Evolutionary conservation across 2,888 invertebrate genomes (phyloP).

Genomic region (Troides oblongomaculatus): DNA sequence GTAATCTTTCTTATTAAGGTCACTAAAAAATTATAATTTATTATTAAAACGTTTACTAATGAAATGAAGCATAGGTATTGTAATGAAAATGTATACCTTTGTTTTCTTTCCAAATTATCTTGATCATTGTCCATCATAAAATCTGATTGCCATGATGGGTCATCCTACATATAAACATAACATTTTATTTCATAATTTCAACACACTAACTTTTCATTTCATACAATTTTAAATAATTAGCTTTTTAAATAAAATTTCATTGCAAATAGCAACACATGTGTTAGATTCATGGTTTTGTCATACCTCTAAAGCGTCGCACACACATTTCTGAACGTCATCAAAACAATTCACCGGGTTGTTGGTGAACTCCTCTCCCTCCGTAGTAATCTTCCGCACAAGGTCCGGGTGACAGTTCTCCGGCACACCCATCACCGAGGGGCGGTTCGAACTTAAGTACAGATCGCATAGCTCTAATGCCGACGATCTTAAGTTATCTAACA

Average conservation of each 20-base stretch:
- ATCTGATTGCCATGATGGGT: constrained; percentile 70
- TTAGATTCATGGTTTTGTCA: constrained; percentile 39
- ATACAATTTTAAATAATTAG: background rate
- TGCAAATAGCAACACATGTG: background rate
- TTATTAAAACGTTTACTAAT: constrained; percentile 4
- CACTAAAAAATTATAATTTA: constrained; percentile 50
- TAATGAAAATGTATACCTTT: constrained; percentile 8
- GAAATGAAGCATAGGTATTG: background rate
- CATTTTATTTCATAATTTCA: background rate
- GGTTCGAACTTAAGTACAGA: constrained; percentile 59
- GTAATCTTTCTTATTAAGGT: constrained; percentile 53
- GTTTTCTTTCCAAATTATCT: constrained; percentile 49
- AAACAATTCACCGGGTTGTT: constrained; percentile 86
- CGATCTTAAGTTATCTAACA: constrained; percentile 65
- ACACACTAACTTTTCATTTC: background rate
- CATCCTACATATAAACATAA: constrained; percentile 48
- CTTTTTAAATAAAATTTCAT: background rate
- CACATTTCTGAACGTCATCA: constrained; percentile 88
- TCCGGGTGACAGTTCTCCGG: constrained; percentile 64
- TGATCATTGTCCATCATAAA: constrained; percentile 66
- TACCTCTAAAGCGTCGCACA: constrained; percentile 81
- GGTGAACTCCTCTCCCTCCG: constrained; percentile 68
- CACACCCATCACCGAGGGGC: constrained; percentile 57
- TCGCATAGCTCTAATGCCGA: constrained; percentile 71
- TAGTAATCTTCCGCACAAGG: constrained; percentile 67